Evolutionary conservation across 2,797 vertebrate genomes (phyloP).

Genomic region (Alosa sapidissima): DNA sequence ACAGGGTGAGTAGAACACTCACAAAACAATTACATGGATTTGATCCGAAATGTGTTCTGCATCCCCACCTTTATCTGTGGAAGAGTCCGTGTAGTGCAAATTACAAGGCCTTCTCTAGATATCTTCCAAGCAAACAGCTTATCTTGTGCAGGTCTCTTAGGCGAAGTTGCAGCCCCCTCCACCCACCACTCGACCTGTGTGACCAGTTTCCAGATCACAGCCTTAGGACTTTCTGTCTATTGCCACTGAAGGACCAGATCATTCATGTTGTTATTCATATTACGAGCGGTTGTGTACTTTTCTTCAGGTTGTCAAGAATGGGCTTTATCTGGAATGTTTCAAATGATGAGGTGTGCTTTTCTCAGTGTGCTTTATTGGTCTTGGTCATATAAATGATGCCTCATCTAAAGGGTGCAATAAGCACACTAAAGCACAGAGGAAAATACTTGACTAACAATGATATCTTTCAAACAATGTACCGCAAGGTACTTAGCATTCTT

Average conservation of each 20-base stretch:
- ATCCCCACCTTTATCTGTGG: background rate
- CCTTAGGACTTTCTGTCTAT: background rate
- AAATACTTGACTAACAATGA: background rate
- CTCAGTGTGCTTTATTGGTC: background rate
- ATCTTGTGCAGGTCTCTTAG: background rate
- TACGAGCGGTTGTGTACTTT: background rate
- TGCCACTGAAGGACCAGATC: background rate
- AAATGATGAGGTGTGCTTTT: background rate
- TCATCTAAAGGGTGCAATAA: background rate
- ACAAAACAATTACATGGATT: background rate
- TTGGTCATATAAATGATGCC: background rate
- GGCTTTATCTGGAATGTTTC: background rate
- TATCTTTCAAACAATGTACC: background rate
- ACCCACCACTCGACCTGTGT: slow-evolving; percentile 37
- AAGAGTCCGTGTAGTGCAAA: background rate
- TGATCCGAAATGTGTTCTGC: background rate
- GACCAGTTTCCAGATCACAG: slow-evolving; percentile 46
- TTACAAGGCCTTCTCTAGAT: background rate
- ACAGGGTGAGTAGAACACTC: background rate
- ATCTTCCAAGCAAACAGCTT: background rate
- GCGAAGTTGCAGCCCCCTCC: background rate
- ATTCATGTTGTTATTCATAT: background rate
- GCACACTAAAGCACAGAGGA: background rate
- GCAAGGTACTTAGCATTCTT: slow-evolving; percentile 2
- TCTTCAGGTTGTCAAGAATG: background rate